Conservation (phyloP, 2,888 invertebrate species). For the Gnatocerus cornutus region DNA sequence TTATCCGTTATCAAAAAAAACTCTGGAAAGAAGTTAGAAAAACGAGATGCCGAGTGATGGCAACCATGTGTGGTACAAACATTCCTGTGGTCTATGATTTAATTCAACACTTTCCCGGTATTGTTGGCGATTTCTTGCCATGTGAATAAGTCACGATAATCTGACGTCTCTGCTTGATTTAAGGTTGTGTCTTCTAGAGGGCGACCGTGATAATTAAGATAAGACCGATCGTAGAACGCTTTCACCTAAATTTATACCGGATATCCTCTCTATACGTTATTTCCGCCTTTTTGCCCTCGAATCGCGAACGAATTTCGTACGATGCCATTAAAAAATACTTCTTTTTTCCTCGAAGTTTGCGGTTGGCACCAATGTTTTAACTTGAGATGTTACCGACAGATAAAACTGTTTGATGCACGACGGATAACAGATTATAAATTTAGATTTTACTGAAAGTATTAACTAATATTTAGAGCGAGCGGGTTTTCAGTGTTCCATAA, state of each 20-base stretch:
- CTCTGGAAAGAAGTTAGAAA: slow-evolving; percentile 5
- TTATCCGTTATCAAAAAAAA: slow-evolving; percentile 4
- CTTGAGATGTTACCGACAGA: slow-evolving; percentile 32
- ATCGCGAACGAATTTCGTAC: slow-evolving; percentile 15
- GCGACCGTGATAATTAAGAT: slow-evolving; percentile 65
- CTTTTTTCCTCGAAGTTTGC: slow-evolving; percentile 21
- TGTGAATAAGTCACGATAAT: slow-evolving; percentile 61
- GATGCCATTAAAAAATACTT: slow-evolving; percentile 8
- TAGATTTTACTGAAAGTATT: slow-evolving; percentile 19
- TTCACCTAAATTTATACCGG: slow-evolving; percentile 56
- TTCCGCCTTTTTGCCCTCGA: slow-evolving; percentile 37
- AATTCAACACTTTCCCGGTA: slow-evolving; percentile 18
- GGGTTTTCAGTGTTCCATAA: too few relatives aligned
- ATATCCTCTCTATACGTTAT: slow-evolving; percentile 50
- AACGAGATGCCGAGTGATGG: slow-evolving; percentile 17
- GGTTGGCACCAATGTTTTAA: slow-evolving; percentile 36
- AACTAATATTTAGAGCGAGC: neutral
- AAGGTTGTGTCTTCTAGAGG: slow-evolving; percentile 58
- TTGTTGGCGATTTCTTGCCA: slow-evolving; percentile 23
- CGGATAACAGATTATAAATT: slow-evolving; percentile 34
- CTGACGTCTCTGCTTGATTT: slow-evolving; percentile 62
- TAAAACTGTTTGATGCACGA: slow-evolving; percentile 19
- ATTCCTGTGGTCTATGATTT: slow-evolving; percentile 30
- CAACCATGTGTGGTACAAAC: slow-evolving; percentile 33
- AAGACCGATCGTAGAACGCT: slow-evolving; percentile 60